These are phyloP conservation scores for Bradypodion ventrale DNA, from an alignment of 2,797 vertebrate genomes.

Conservation along the genomic window DNA sequence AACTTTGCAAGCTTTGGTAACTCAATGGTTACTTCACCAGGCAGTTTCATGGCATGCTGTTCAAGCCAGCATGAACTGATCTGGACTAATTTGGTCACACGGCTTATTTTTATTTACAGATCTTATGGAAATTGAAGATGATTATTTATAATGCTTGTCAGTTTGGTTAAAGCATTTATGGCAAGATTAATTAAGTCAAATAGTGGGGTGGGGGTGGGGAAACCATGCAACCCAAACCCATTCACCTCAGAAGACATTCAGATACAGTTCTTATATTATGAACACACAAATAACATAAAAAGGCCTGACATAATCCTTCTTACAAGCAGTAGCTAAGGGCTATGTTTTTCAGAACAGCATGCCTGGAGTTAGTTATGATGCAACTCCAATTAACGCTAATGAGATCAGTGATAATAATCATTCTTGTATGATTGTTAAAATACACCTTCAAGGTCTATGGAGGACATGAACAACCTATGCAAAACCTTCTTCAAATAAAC, in stretches of 20 bases:
- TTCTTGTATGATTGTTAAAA: constrained; percentile 16
- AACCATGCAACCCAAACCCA: not conserved
- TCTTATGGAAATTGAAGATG: not conserved
- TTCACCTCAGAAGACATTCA: not conserved
- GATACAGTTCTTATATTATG: not conserved
- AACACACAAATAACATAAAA: not conserved
- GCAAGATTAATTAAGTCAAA: not conserved
- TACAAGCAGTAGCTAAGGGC: not conserved
- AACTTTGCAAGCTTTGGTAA: too few species aligned
- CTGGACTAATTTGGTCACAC: too few species aligned
- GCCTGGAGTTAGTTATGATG: constrained; percentile 15
- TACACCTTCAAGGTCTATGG: not conserved
- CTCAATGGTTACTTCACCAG: too few species aligned
- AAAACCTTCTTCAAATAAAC: not conserved
- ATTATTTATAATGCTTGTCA: not conserved
- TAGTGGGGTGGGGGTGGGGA: not conserved
- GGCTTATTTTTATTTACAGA: too few species aligned
- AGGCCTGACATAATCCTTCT: not conserved
- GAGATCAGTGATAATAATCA: constrained; percentile 9
- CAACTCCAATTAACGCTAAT: constrained; percentile 29
- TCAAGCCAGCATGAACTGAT: too few species aligned
- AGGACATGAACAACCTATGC: not conserved
- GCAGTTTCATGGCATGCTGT: too few species aligned
- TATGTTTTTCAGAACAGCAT: constrained; percentile 10
- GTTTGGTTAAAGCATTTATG: not conserved